phyloP scores from a whole-genome alignment of 2,113 vertebrate genomes.

The Corvus hawaiiensis region DNA sequence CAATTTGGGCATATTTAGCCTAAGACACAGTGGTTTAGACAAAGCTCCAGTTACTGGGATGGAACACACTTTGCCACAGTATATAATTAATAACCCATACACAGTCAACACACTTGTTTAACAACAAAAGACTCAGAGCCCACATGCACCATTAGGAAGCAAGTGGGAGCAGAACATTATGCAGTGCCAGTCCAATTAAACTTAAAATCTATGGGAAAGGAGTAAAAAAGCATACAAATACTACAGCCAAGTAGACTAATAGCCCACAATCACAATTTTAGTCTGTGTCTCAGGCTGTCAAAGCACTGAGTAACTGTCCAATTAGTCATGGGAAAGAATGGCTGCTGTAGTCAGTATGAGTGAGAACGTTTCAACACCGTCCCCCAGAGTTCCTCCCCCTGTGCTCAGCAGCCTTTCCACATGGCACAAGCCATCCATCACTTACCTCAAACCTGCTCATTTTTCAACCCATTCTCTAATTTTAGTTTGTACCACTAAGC shows the following conservation, averaged over 20 bases:
- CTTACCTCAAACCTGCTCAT: background rate
- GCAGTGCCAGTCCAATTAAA: constrained; percentile 56
- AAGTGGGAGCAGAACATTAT: constrained; percentile 58
- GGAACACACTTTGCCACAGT: background rate
- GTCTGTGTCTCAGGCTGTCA: constrained; percentile 45
- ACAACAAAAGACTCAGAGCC: constrained; percentile 26
- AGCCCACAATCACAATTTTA: constrained; percentile 55
- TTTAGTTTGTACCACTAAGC: background rate
- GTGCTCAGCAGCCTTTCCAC: background rate
- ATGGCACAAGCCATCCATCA: background rate
- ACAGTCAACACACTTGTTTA: constrained; percentile 16
- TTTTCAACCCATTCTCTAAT: background rate
- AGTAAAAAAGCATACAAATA: constrained; percentile 50
- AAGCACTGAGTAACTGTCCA: constrained; percentile 58
- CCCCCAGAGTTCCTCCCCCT: constrained; percentile 22
- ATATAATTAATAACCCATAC: constrained; percentile 3
- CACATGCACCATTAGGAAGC: constrained; percentile 43
- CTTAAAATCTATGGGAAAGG: constrained; percentile 41
- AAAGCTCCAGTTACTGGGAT: background rate
- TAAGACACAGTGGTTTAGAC: background rate
- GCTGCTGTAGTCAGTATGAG: background rate
- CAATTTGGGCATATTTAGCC: background rate
- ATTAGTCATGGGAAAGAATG: constrained; percentile 57
- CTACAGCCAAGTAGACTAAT: constrained; percentile 60
- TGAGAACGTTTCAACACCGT: constrained; percentile 3